phyloP scores from a whole-genome alignment of 2,888 invertebrate species.

The Piscicola geometra region DNA sequence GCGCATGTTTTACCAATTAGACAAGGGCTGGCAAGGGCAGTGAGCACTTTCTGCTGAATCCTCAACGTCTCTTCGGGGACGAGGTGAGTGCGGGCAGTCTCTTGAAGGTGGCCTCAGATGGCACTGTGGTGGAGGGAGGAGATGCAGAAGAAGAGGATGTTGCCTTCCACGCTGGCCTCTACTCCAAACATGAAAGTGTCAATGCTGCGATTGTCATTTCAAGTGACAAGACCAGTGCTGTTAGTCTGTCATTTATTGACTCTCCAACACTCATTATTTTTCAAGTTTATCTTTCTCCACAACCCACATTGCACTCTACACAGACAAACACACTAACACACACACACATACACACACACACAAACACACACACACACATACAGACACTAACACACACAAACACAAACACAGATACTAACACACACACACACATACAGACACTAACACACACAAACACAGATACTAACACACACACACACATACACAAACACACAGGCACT shows the following conservation, averaged over 20 bases:
- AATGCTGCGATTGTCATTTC: conserved; percentile 92
- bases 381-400: no score
- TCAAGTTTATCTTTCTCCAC: no score
- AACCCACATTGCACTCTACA: no score
- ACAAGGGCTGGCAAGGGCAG: conserved; percentile 87
- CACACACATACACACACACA: no score
- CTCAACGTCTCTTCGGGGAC: conserved; percentile 86
- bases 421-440: no score
- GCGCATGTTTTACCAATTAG: conserved; percentile 54
- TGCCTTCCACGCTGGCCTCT: conserved; percentile 87
- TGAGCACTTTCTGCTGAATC: conserved; percentile 92
- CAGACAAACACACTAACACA: no score
- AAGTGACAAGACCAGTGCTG: conserved; percentile 80
- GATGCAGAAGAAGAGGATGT: conserved; percentile 83
- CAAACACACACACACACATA: no score
- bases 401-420: no score
- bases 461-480: no score
- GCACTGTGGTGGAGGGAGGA: conserved; percentile 53
- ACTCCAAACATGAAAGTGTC: conserved; percentile 93
- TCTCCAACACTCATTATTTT: no score
- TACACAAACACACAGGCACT: no score
- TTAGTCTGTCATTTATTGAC: conserved; percentile 56
- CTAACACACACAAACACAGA: no score
- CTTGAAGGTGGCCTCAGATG: conserved; percentile 36
- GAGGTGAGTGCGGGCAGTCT: conserved; percentile 60